phyloP scores from a whole-genome alignment of 2,888 invertebrate genomes.

The Sphaeridia pumilis region DNA sequence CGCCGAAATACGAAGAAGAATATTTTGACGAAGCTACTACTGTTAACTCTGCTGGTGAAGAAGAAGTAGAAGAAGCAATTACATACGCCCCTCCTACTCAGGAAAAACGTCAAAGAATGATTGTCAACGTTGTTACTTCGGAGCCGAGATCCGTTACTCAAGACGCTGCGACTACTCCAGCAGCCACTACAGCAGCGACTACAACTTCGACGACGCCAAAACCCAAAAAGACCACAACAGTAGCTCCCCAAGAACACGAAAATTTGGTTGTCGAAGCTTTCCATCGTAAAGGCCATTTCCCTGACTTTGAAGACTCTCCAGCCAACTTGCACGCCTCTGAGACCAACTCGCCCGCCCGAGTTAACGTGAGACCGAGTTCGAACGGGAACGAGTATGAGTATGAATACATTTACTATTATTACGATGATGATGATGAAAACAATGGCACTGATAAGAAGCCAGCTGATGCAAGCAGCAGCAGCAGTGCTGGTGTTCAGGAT shows the following conservation, averaged over 20 bases:
- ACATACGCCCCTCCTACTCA: slow-evolving; percentile 18
- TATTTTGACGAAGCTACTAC: slow-evolving; percentile 23
- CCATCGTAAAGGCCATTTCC: slow-evolving; percentile 26
- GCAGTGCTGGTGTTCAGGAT: not conserved
- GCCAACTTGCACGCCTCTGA: slow-evolving; percentile 33
- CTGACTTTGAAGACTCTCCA: slow-evolving; percentile 34
- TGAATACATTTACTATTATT: slow-evolving; percentile 82
- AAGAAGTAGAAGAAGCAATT: slow-evolving; percentile 17
- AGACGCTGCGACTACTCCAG: slow-evolving; percentile 3
- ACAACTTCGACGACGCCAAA: slow-evolving; percentile 6
- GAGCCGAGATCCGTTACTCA: slow-evolving; percentile 23
- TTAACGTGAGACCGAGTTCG: slow-evolving; percentile 75
- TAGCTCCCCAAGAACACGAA: slow-evolving; percentile 18
- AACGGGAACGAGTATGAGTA: slow-evolving; percentile 85
- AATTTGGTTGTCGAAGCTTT: slow-evolving; percentile 33
- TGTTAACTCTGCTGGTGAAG: slow-evolving; percentile 10
- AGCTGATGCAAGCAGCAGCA: slow-evolving; percentile 3
- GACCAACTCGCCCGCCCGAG: slow-evolving; percentile 49
- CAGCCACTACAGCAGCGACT: slow-evolving; percentile 13
- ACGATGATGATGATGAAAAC: slow-evolving; percentile 56
- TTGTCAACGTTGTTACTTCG: slow-evolving; percentile 31
- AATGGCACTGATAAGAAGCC: slow-evolving; percentile 20
- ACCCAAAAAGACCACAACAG: slow-evolving; percentile 1
- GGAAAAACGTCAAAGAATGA: slow-evolving; percentile 17
- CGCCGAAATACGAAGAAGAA: slow-evolving; percentile 20